phyloP scores from a whole-genome alignment of 2,113 vertebrate species.

The Pomatostomus ruficeps region DNA sequence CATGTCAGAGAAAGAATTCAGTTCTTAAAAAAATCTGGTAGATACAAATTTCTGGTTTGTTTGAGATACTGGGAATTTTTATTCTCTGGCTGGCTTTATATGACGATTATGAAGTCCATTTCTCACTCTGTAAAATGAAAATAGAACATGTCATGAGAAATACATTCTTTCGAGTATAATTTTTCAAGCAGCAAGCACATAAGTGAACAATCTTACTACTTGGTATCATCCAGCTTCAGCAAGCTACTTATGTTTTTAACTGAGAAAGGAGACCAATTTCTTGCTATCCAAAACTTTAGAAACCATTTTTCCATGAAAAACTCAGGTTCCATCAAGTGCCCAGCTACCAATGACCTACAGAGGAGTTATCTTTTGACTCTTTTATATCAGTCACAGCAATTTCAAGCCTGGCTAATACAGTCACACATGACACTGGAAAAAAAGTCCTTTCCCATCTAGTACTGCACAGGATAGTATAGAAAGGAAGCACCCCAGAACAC shows the following conservation, averaged over 20 bases:
- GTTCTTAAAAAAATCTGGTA: neutral
- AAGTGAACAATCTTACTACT: neutral
- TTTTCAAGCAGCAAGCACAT: neutral
- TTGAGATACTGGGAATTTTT: neutral
- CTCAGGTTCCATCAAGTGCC: neutral
- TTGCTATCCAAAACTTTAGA: neutral
- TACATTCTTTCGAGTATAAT: neutral
- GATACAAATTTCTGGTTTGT: neutral
- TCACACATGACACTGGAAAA: neutral
- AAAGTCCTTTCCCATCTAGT: neutral
- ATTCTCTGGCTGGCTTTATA: neutral
- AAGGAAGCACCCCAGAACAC: neutral
- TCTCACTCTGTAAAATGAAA: neutral
- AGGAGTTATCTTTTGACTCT: neutral
- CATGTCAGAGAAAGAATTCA: neutral
- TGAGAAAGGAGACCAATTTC: neutral
- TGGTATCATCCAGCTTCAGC: neutral
- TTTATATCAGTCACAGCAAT: neutral
- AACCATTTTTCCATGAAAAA: neutral
- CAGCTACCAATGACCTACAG: neutral
- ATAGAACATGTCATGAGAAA: neutral
- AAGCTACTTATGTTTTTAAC: neutral
- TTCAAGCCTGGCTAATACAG: neutral
- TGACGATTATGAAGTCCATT: neutral
- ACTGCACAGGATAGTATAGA: neutral